Base-by-base conservation (phyloP, 2,797 vertebrate genomes). In the Carapus acus region DNA sequence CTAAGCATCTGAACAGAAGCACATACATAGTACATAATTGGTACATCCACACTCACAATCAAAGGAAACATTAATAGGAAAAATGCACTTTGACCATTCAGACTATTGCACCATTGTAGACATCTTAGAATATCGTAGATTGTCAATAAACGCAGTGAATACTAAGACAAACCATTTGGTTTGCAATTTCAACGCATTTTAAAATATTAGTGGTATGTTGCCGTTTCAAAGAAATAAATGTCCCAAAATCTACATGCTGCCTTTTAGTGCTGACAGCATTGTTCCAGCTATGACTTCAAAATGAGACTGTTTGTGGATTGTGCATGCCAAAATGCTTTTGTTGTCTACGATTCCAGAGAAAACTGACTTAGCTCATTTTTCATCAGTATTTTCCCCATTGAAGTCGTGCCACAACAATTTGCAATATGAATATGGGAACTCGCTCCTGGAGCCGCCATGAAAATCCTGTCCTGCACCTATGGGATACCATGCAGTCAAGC, bases 281-380 rank as follows among this genome's bases (percentile, higher is more conserved):
- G 52, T 52, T 69, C 65, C 55, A 63, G 17, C 16, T 42, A 39
- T 47, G 46, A 66, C 54, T 57, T 52, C 8, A 60, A 52, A 54
- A 59, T 51, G 54, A 43, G 53, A 55, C 39, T 43, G 62, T 43
- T 41, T 47, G 16, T 52, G 33, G 45, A 54, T 42, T 58, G 41
- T 33, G 43, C 19, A 31, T 39, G 27, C 8, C 20, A 15, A 43
- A 19, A 60, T 21, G 38, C 60, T 27, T 15, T 43, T 24, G 9
- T 27, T 34, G 41, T 54, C 34, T 50, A 43, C 47, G 54, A 56
- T 58, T 67, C 13, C 48, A 13, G 15, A 3, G 23, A 54, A 62
- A 57, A 54, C 31, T 33, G 8, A 33, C 31, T 33, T 9, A 9
- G 9, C 24, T 5, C 24, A 27, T 5, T 27, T 27, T 27, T 5